Percentiles rank a stretch among this genome's conserved stretches.
phyloP scores from a whole-genome alignment of 2,888 invertebrate genomes.

The Mechanitis messenoides region DNA sequence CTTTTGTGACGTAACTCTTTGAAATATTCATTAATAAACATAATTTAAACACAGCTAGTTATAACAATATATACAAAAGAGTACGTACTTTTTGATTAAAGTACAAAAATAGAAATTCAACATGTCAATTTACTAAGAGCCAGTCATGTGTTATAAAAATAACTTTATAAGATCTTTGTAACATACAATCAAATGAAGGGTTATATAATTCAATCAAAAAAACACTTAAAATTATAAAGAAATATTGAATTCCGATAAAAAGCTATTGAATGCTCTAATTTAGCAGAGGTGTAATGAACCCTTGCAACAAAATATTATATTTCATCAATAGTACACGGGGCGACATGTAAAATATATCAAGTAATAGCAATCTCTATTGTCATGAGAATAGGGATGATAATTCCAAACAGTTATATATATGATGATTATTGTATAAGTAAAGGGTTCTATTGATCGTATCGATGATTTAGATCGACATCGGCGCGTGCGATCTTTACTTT shows the following conservation, averaged over 20 bases:
- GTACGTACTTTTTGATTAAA: too few species aligned
- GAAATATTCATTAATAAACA: too few species aligned
- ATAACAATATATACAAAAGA: too few species aligned
- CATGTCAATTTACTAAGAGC: too few species aligned
- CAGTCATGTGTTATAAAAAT: too few species aligned
- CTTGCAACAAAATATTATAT: constrained; percentile 62
- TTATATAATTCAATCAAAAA: too few species aligned
- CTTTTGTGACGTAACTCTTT: too few species aligned
- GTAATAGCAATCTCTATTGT: constrained; percentile 5
- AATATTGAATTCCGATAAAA: constrained; percentile 10
- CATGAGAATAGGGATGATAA: background rate
- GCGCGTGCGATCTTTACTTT: constrained; percentile 48
- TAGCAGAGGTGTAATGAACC: constrained; percentile 38
- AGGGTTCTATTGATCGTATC: constrained; percentile 28
- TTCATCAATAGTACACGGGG: constrained; percentile 43
- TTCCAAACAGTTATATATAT: background rate
- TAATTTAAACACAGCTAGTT: too few species aligned
- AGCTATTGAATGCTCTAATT: constrained; percentile 10
- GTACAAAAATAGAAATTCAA: too few species aligned
- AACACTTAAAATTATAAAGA: background rate
- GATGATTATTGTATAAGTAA: constrained; percentile 16
- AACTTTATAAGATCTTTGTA: too few species aligned
- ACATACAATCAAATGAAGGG: too few species aligned
- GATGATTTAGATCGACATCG: constrained; percentile 27
- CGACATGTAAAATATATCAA: background rate